A percentile compares a stretch with the other conserved stretches of the same genome.
Evolutionary conservation across 2,888 invertebrate genomes (phyloP).

Genomic region (Heteromyza rotundicornis): DNA sequence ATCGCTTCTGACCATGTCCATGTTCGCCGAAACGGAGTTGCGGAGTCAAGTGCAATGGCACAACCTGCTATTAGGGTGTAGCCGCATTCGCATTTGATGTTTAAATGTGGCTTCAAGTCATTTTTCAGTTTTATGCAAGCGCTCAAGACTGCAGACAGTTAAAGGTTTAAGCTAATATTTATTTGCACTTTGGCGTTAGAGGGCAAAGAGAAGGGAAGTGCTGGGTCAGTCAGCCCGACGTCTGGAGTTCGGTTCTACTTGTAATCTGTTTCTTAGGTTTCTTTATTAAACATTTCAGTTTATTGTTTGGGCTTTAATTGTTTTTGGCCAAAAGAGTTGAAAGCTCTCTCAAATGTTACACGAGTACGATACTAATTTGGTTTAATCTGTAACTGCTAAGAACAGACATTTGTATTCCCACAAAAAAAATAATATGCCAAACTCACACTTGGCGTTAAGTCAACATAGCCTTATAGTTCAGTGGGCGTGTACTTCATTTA

Average conservation of each 20-base stretch:
- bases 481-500: no score
- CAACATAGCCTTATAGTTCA: no score
- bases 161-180: constrained; percentile 24
- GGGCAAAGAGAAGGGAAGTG: neutral
- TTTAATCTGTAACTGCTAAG: no score
- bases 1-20: neutral
- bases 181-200: constrained; percentile 20
- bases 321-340: no score
- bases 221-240: neutral
- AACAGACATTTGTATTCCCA: no score
- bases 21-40: neutral
- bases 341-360: no score
- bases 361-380: no score
- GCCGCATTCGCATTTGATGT: constrained; percentile 27
- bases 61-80: constrained; percentile 30
- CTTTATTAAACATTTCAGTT: neutral
- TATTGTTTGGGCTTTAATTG: neutral
- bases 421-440: no score
- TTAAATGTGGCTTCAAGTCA: constrained; percentile 30
- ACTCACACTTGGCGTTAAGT: no score
- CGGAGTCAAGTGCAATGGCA: neutral
- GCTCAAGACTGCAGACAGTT: neutral
- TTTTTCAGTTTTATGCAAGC: constrained; percentile 19
- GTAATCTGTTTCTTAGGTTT: no score
- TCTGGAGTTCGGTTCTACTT: neutral